phyloP scores from a whole-genome alignment of 2,888 invertebrate species.

The Caenorhabditis zanzibari region DNA sequence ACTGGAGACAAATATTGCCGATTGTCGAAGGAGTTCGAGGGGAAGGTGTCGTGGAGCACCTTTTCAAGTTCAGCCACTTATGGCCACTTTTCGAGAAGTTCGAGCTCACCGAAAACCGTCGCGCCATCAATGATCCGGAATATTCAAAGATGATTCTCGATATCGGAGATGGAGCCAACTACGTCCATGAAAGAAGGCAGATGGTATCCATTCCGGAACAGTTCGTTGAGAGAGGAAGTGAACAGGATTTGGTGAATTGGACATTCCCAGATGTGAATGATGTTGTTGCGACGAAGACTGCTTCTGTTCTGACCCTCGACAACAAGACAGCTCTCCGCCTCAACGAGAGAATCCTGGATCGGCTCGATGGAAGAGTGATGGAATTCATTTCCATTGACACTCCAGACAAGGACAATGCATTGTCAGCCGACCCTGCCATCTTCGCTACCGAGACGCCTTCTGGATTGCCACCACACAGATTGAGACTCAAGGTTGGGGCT shows the following conservation, averaged over 20 bases:
- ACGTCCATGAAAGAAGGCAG: not conserved
- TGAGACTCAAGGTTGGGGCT: conserved; percentile 8
- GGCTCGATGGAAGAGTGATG: not conserved
- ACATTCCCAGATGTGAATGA: not conserved
- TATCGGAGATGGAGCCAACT: not conserved
- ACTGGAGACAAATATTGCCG: conserved; percentile 3
- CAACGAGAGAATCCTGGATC: conserved; percentile 14
- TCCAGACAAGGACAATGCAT: not conserved
- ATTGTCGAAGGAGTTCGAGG: not conserved
- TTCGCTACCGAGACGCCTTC: conserved; percentile 18
- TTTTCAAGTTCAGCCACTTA: not conserved
- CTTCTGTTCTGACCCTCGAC: conserved; percentile 25
- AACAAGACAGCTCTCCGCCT: conserved; percentile 17
- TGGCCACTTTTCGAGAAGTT: conserved; percentile 8
- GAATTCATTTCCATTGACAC: conserved; percentile 8
- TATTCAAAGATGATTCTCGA: not conserved
- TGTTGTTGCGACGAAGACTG: too few relatives aligned
- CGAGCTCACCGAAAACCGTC: not conserved
- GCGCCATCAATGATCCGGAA: conserved; percentile 6
- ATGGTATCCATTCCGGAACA: not conserved
- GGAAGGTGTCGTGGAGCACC: not conserved
- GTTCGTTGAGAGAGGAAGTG: not conserved
- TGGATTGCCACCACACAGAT: conserved; percentile 32
- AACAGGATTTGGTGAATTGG: not conserved
- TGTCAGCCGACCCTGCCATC: conserved; percentile 20